Percentiles rank a stretch among this genome's conserved stretches.
Evolutionary conservation across 1,140 invertebrate genomes (phyloP).

Genomic region (Doryteuthis pealeii): DNA sequence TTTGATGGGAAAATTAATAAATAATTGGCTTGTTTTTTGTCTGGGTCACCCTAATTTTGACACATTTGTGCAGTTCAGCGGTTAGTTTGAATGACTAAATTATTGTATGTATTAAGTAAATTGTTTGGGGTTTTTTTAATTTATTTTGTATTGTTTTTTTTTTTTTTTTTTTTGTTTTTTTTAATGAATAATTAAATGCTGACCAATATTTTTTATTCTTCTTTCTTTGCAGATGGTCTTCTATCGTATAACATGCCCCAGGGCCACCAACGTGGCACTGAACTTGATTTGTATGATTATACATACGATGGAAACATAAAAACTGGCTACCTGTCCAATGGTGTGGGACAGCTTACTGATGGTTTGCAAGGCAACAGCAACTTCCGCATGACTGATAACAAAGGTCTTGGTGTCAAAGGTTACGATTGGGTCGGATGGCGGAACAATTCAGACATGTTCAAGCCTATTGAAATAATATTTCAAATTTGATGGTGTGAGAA

Average conservation of each 20-base stretch:
- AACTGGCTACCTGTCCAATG: slow-evolving; percentile 62
- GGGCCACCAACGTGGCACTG: slow-evolving; percentile 72
- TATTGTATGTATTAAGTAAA: too few species aligned
- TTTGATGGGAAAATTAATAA: too few species aligned
- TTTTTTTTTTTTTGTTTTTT: too few species aligned
- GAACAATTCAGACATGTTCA: slow-evolving; percentile 71
- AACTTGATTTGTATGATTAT: slow-evolving; percentile 84
- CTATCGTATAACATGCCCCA: slow-evolving; percentile 82
- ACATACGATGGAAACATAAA: slow-evolving; percentile 82
- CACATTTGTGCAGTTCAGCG: too few species aligned
- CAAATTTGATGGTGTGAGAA: slow-evolving; percentile 83
- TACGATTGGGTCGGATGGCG: slow-evolving; percentile 91
- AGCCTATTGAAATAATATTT: slow-evolving; percentile 65
- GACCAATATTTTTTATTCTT: slow-evolving; percentile 18
- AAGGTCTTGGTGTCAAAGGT: slow-evolving; percentile 70
- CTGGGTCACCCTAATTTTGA: too few species aligned
- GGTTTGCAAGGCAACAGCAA: slow-evolving; percentile 78
- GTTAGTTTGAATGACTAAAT: too few species aligned
- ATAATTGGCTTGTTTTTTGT: too few species aligned
- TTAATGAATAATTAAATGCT: too few species aligned
- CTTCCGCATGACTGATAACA: slow-evolving; percentile 70
- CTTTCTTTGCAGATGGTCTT: slow-evolving; percentile 71
- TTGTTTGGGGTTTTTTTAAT: too few species aligned
- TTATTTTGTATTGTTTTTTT: too few species aligned
- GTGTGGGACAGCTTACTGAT: slow-evolving; percentile 86